These are phyloP conservation scores for Eudasyphora cyanicolor DNA, from an alignment of 2,888 invertebrate genomes.

Conservation along the genomic window DNA sequence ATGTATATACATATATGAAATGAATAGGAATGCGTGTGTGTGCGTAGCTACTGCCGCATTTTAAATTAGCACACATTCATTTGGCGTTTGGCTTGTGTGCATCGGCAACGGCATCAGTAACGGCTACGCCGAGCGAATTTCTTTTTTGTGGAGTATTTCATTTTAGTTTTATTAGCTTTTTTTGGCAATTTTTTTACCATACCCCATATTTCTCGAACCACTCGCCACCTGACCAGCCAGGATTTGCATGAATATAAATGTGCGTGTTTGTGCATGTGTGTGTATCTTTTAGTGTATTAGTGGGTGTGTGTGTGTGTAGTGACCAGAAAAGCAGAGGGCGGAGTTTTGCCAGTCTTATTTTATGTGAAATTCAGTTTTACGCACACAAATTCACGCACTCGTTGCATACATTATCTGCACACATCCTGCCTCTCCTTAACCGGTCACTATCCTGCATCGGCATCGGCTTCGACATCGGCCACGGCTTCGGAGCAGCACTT, in stretches of 20 bases:
- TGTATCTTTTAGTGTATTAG: no score
- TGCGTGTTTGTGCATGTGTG: no score
- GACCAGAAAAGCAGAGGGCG: slow-evolving; percentile 56
- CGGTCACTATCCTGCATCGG: slow-evolving; percentile 34
- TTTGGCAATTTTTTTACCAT: slow-evolving; percentile 45
- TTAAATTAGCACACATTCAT: slow-evolving; percentile 73
- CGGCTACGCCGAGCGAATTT: slow-evolving; percentile 36
- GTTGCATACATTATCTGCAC: slow-evolving; percentile 18
- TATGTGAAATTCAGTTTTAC: slow-evolving; percentile 55
- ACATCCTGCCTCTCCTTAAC: slow-evolving; percentile 33
- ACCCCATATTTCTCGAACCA: no score
- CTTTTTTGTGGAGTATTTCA: slow-evolving; percentile 65
- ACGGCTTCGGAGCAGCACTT: slow-evolving; percentile 36
- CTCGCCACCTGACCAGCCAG: slow-evolving; percentile 22
- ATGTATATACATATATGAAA: background rate
- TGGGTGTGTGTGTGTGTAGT: slow-evolving; percentile 47
- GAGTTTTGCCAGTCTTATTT: slow-evolving; percentile 66
- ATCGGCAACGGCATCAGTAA: slow-evolving; percentile 65
- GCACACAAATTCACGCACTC: slow-evolving; percentile 64
- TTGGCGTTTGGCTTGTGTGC: slow-evolving; percentile 58
- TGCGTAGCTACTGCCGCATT: slow-evolving; percentile 70
- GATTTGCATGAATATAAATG: no score
- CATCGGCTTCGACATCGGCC: no score
- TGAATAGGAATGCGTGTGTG: slow-evolving; percentile 37
- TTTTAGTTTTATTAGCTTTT: slow-evolving; percentile 69